Percentiles rank a stretch among this genome's conserved stretches.
phyloP scores from a whole-genome alignment of 2,113 vertebrate species.

The human region GRCh38 chr2:204088001-204088500 shows the following conservation, averaged over 20 bases:
- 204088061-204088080: conserved; percentile 58
- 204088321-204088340: neutral
- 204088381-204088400: neutral
- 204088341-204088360: neutral
- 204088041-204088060: conserved; percentile 59
- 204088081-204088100: conserved; percentile 54
- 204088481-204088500: conserved; percentile 21
- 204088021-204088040: conserved; percentile 63
- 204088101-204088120: conserved; percentile 50
- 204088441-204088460: conserved; percentile 28
- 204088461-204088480: neutral
- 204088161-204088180: too few species aligned
- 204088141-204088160: conserved; percentile 36
- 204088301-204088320: neutral
- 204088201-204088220: too few species aligned
- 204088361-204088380: conserved; percentile 5
- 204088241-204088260: too few species aligned
- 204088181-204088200: too few species aligned
- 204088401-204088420: neutral
- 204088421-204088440: neutral
- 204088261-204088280: too few species aligned
- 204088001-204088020: conserved; percentile 66
- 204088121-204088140: conserved; percentile 34
- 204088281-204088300: too few species aligned
- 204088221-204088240: too few species aligned